phyloP scores from a whole-genome alignment of 2,888 invertebrate species.

The Papilio protenor region DNA sequence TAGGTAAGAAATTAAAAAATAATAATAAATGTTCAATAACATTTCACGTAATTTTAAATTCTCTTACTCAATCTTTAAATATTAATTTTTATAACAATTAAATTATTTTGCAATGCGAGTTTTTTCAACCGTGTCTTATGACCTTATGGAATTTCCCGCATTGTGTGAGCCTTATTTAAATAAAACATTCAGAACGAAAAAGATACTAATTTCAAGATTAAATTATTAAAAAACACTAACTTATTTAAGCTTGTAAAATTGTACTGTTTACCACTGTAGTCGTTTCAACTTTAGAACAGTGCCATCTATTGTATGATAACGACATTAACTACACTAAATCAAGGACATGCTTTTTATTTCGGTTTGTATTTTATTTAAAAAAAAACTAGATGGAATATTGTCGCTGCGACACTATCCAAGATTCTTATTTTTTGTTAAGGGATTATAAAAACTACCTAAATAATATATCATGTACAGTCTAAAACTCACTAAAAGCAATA shows the following conservation, averaged over 20 bases:
- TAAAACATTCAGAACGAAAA: neutral
- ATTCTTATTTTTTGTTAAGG: too few relatives aligned
- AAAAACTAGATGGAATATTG: neutral
- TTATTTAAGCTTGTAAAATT: neutral
- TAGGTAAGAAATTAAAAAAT: too few relatives aligned
- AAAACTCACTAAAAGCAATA: too few relatives aligned
- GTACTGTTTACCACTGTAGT: neutral
- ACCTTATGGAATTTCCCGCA: constrained; percentile 11
- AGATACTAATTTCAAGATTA: neutral
- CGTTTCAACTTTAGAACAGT: neutral
- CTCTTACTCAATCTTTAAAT: neutral
- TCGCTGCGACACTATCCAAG: neutral
- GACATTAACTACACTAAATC: neutral
- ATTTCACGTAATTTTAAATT: neutral
- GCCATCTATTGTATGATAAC: neutral
- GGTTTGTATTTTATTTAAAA: neutral
- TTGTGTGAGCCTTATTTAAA: neutral
- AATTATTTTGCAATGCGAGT: neutral
- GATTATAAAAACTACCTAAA: too few relatives aligned
- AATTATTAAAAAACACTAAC: neutral
- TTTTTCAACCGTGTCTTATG: constrained; percentile 10
- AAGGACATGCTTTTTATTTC: neutral
- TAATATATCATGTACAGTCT: too few relatives aligned
- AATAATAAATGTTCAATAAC: neutral
- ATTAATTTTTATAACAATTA: neutral